Percentiles rank a stretch among this genome's conserved stretches.
phyloP scores from a whole-genome alignment of 2,113 vertebrate species.

The Planiliza haematocheilus region DNA sequence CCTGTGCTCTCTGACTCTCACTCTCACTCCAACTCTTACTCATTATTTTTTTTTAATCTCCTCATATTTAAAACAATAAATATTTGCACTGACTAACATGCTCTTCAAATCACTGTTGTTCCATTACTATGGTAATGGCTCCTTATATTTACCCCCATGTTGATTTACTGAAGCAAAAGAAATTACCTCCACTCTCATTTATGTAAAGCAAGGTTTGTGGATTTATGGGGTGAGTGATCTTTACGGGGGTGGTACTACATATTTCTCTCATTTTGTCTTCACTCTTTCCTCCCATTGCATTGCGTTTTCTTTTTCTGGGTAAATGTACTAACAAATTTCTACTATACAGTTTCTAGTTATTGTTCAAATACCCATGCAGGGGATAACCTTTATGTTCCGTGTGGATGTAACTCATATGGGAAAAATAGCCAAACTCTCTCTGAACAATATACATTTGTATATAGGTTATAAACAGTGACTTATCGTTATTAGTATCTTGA shows the following conservation, averaged over 20 bases:
- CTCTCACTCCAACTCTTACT: not conserved
- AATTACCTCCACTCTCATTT: conserved; percentile 37
- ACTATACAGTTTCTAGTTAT: too few relatives aligned
- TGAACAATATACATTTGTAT: too few relatives aligned
- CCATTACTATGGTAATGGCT: conserved; percentile 74
- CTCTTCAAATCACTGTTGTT: conserved; percentile 59
- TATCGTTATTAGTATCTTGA: too few relatives aligned
- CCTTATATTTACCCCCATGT: conserved; percentile 50
- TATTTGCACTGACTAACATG: conserved; percentile 65
- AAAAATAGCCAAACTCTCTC: too few relatives aligned
- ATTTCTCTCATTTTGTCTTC: not conserved
- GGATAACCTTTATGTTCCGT: not conserved
- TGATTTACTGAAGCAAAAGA: conserved; percentile 50
- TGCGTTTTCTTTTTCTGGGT: too few relatives aligned
- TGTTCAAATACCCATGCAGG: too few relatives aligned
- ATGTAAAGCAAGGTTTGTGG: conserved; percentile 29
- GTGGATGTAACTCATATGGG: not conserved
- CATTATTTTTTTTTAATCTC: conserved; percentile 1
- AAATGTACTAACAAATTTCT: too few relatives aligned
- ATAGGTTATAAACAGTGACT: too few relatives aligned
- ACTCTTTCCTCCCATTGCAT: not conserved
- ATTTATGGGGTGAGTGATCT: conserved; percentile 9
- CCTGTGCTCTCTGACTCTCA: not conserved
- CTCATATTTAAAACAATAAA: conserved; percentile 59
- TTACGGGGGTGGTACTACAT: not conserved